Base-by-base conservation (phyloP, 2,113 vertebrate genomes). In the Alligator sinensis region DNA sequence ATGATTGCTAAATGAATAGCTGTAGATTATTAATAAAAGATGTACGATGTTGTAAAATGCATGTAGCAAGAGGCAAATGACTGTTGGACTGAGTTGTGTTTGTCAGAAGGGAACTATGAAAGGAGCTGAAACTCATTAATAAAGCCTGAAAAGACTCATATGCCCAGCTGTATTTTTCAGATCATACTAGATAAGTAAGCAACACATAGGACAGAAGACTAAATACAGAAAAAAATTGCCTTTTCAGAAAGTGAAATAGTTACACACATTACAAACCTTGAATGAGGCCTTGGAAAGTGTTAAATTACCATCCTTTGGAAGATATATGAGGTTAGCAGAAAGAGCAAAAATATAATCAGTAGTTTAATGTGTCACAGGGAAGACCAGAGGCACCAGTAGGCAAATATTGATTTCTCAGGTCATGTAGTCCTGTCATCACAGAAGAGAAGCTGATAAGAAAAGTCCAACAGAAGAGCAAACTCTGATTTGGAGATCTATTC, bases 151-250 rank as follows among this genome's bases (percentile, higher is more conserved):
- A 76, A 22, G 18, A 11, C 63, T 18, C 13, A 6, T 66, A 4
- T 18, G 6, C 61, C 16, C 38, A 60, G n/a, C 12, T 86, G 14
- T 16, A 12, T n/a, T 79, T 79, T 70, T 88, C n/a, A 74, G 58
- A 86, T 60, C 27, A 30, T 11, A 24, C 11, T 17, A 13, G 27
- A 17, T 55, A 91, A 76, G 61, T 5, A 38, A 0, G 0, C 3
- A 30, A 57, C 72, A 62, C 75, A 88, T 75, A 81, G 91, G 34
- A 81, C 75, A 88, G 78, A 81, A 92, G 34, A 81, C 11, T 34
- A 24, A 82, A 55, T 58, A 87, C 72, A 58, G 3, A 18, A 6
- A 21, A 38, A 72, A 82, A 30, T 0, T 0, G 1, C 1, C 2
- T 11, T 62, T 87, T 55, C 16, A 76, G 91, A 93, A 78, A 6